Conservation (phyloP, 2,113 vertebrate species). For the Psettodes erumei region DNA sequence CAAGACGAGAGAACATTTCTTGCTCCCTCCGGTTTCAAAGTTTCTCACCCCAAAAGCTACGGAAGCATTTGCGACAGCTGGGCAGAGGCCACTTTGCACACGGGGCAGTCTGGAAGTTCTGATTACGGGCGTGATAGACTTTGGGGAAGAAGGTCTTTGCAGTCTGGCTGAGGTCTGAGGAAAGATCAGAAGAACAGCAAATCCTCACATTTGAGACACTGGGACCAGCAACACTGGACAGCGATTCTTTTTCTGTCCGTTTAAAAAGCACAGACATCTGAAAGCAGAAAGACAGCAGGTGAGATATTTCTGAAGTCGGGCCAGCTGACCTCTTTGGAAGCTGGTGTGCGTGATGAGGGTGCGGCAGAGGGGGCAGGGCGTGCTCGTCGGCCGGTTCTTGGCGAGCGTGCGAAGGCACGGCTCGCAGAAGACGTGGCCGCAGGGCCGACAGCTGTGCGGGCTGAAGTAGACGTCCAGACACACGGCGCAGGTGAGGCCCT, state of each 20-base stretch:
- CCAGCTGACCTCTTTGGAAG: constrained; percentile 88
- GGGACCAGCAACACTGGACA: neutral
- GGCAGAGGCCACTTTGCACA: constrained; percentile 80
- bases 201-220: too few relatives aligned
- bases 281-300: neutral
- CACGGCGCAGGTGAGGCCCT: constrained; percentile 90
- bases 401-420: constrained; percentile 92
- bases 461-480: constrained; percentile 95
- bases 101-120: constrained; percentile 69
- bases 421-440: constrained; percentile 94
- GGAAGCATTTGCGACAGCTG: constrained; percentile 55
- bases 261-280: neutral
- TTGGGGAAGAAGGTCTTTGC: constrained; percentile 73
- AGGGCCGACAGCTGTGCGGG: constrained; percentile 92
- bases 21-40: neutral
- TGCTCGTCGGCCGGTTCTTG: constrained; percentile 86
- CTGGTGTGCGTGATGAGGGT: constrained; percentile 88
- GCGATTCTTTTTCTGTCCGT: too few relatives aligned
- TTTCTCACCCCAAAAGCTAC: constrained; percentile 72
- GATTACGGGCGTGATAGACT: constrained; percentile 64
- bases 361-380: constrained; percentile 92
- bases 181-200: neutral
- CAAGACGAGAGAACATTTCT: neutral
- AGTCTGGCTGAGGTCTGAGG: constrained; percentile 76
- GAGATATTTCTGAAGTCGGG: too few relatives aligned